Evolutionary conservation across 2,888 invertebrate genomes (phyloP), one percentile per base, ranked within the genome.

Genomic region (Disparrhopalites patrizii): DNA sequence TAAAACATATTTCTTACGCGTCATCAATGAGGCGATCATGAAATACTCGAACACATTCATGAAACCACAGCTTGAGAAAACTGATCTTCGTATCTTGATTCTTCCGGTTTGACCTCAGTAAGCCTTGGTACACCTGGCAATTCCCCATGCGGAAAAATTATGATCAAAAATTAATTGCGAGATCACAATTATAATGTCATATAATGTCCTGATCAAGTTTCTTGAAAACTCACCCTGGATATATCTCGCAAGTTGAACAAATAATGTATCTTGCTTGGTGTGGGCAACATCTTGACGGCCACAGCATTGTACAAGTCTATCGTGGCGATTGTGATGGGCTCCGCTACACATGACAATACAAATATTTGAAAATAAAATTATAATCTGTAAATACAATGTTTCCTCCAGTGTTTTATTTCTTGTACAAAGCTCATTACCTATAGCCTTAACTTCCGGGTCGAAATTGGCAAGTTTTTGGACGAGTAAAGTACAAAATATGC

Each of bases 181-280:
- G n/a, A n/a, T n/a, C n/a, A n/a, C n/a, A n/a, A n/a, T n/a, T 60
- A 15, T 13, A 43, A 60, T 18, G 40, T 13, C 25, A 13, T 30
- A 10, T 28, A 15, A 30, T 3, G n/a, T 10, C 18, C 1, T 52
- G 8, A 52, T 27, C 10, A 25, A 62, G 18, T 3, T 25, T 50
- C 28, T 18, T 20, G 13, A 7, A 40, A 43, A 66, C 57, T 68
- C 74, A 93, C 87, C 81, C 87, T 90, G 1, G 92, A 92, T 72
- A 94, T 91, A 76, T 93, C 93, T 72, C 93, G 81, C 76, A 94
- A 80, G 79, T 93, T 93, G 81, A 93, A 94, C 38, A 93, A 81
- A 76, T 94, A 94, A 80, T 94, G 93, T 78, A 90, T 91, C 79
- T 93, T 94, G 67, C 87, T 84, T 0, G 93, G 93, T 0, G 93